These are phyloP conservation scores for Origma solitaria DNA, from an alignment of 2,113 vertebrate species.

Conservation along the genomic window DNA sequence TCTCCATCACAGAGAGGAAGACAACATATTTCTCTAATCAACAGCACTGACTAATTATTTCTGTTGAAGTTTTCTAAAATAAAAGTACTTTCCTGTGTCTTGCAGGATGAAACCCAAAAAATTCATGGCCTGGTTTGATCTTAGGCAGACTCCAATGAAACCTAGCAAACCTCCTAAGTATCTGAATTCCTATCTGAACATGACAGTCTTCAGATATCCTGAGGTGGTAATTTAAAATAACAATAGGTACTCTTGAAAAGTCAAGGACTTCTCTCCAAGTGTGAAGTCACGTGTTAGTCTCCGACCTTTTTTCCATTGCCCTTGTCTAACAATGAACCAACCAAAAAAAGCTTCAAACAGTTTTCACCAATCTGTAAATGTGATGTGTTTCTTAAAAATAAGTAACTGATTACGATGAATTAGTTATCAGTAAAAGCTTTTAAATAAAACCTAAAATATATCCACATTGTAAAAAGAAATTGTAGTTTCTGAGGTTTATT, in stretches of 20 bases:
- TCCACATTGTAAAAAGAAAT: slow-evolving; percentile 53
- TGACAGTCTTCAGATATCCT: not conserved
- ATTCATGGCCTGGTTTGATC: not conserved
- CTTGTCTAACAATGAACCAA: not conserved
- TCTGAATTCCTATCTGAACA: not conserved
- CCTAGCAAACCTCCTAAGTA: not conserved
- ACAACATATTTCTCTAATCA: not conserved
- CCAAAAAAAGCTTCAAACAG: slow-evolving; percentile 1
- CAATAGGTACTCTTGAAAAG: not conserved
- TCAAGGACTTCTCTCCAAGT: not conserved
- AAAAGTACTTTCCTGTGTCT: not conserved
- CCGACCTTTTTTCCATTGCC: not conserved
- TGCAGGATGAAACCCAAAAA: not conserved
- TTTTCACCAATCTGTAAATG: slow-evolving; percentile 40
- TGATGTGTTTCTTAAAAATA: slow-evolving; percentile 50
- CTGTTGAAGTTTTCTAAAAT: not conserved
- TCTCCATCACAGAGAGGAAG: not conserved
- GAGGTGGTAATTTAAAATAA: not conserved
- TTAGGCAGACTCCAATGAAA: not conserved
- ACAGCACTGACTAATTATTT: not conserved
- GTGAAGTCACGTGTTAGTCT: not conserved
- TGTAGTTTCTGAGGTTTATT: slow-evolving; percentile 41
- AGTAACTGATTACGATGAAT: not conserved
- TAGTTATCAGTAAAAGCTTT: slow-evolving; percentile 45
- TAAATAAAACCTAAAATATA: slow-evolving; percentile 65